Base-by-base conservation (phyloP, 2,797 vertebrate species). In the Falco peregrinus region DNA sequence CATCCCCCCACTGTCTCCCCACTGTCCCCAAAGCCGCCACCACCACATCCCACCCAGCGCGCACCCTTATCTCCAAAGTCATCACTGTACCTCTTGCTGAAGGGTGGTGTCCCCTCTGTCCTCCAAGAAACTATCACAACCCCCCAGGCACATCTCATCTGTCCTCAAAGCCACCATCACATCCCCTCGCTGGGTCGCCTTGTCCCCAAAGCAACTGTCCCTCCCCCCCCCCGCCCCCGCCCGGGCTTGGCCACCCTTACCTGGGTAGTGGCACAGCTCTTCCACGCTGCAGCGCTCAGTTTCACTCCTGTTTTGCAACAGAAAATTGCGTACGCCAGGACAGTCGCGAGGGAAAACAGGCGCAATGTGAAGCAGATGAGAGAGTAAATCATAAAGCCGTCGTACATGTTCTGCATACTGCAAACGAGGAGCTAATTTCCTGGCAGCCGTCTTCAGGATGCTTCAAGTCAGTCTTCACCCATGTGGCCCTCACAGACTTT, bases 321-420 rank as follows among this genome's bases (percentile, higher is more conserved):
- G 78, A 89, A 79, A 84, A 79, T 61, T 37, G 76, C 9, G 13
- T 67, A 61, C 60, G 17, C 91, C 89, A 35, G 88, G 94, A 76
- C 83, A 63, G 83, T 63, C 35, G 74, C 26, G 20, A 57, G 83
- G 93, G 87, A 91, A 67, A 84, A 69, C 3, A 84, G 87, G 85
- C 51, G n/a, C 87, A 82, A 79, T 54, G 89, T 90, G 93, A 84
- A 91, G 90, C 91, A 84, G 93, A 79, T 78, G 89, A 95, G 89
- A n/a, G 76, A 87, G 89, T 93, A 91, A 94, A 89, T 91, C 90
- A 68, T 45, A 83, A 84, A 90, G 84, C 93, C 4, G 29, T 22
- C 3, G 70, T 91, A 41, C 88, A 84, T 53, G 85, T 84, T 93
- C 95, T 92, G 95, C 90, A 79, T 84, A 56, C 94, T 84, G 93